Evolutionary conservation across 2,113 vertebrate genomes (phyloP).

Genomic region (Labeo catla): DNA sequence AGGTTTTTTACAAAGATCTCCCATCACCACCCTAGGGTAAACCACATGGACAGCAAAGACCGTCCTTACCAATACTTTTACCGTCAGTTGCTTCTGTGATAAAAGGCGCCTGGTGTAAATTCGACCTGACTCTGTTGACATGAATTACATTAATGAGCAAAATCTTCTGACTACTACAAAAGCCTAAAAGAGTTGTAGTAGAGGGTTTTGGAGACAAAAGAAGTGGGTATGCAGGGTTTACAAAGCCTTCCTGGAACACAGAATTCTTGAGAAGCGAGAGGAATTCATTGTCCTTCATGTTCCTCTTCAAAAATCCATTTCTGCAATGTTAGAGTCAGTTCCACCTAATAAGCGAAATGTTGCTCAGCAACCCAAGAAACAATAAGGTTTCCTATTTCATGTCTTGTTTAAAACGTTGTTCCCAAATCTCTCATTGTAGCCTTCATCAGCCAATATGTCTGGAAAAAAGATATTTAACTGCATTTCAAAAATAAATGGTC

Average conservation of each 20-base stretch:
- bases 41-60: not conserved
- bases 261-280: slow-evolving; percentile 52
- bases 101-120: not conserved
- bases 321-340: slow-evolving; percentile 53
- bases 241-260: slow-evolving; percentile 39
- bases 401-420: too few relatives aligned
- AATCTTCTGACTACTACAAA: not conserved
- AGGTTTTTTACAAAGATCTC: not conserved
- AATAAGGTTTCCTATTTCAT: too few relatives aligned
- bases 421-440: too few relatives aligned
- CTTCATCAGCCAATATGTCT: not conserved
- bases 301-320: slow-evolving; percentile 53
- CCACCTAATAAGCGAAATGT: slow-evolving; percentile 46
- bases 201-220: not conserved
- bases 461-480: not conserved
- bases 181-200: not conserved
- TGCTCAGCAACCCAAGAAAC: slow-evolving; percentile 53
- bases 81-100: not conserved
- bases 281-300: slow-evolving; percentile 50
- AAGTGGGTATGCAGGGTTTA: not conserved
- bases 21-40: not conserved
- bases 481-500: not conserved
- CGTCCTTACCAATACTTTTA: not conserved
- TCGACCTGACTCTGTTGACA: slow-evolving; percentile 7
- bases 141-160: slow-evolving; percentile 2